These are phyloP conservation scores for Patiria miniata DNA, from an alignment of 35 echinoderm and acorn worm species.

Conservation along the genomic window DNA sequence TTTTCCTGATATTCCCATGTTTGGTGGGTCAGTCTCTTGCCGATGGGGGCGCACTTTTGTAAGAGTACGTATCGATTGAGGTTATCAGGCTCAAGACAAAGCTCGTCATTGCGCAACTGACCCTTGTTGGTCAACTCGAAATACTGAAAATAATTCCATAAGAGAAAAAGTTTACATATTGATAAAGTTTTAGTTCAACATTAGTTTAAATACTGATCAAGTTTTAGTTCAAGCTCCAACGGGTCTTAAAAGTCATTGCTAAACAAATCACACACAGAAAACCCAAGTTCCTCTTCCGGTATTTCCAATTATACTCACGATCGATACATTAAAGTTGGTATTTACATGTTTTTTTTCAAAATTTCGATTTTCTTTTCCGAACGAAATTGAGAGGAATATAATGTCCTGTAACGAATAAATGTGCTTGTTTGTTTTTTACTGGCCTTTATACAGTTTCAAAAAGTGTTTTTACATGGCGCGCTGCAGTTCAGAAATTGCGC, in stretches of 20 bases:
- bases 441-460: too few relatives aligned
- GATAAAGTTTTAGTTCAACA: background rate
- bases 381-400: too few relatives aligned
- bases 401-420: too few relatives aligned
- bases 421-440: too few relatives aligned
- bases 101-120: constrained; percentile 62
- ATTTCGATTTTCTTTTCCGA: too few relatives aligned
- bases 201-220: background rate
- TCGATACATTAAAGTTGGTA: too few relatives aligned
- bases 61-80: constrained; percentile 40
- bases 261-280: too few relatives aligned
- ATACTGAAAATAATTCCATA: constrained; percentile 58
- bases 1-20: background rate
- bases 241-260: background rate
- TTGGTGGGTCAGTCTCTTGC: background rate
- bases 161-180: background rate
- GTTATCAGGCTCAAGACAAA: constrained; percentile 49
- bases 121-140: constrained; percentile 57
- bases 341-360: too few relatives aligned
- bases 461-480: too few relatives aligned
- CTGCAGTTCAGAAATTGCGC: too few relatives aligned
- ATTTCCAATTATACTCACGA: too few relatives aligned
- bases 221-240: background rate
- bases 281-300: too few relatives aligned
- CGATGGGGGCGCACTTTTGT: background rate